phyloP scores from a whole-genome alignment of 1,140 invertebrate species.

The Drosophila albomicans region DNA sequence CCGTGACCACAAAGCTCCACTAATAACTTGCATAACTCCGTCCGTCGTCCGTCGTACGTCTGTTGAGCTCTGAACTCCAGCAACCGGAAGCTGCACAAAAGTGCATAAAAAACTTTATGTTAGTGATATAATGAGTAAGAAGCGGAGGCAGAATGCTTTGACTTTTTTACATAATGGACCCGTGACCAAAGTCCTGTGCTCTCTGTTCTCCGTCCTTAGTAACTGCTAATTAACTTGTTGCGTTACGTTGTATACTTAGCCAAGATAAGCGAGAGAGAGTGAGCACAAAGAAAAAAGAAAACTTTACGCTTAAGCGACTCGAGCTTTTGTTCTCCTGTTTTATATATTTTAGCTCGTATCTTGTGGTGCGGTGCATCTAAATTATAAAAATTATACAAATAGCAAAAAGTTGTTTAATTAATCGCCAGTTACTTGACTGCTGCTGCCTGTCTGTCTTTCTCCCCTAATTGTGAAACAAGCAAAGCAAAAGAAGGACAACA shows the following conservation, averaged over 20 bases:
- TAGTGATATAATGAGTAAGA: conserved; percentile 69
- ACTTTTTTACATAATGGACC: conserved; percentile 42
- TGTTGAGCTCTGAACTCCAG: not conserved
- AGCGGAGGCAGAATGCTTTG: conserved; percentile 35
- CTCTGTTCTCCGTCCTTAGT: conserved; percentile 56
- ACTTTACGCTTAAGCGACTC: conserved; percentile 62
- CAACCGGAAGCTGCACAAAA: conserved; percentile 10
- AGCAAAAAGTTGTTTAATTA: conserved; percentile 79
- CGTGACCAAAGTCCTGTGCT: conserved; percentile 45
- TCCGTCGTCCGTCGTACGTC: conserved; percentile 22
- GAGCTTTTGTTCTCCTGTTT: conserved; percentile 22
- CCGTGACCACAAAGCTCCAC: conserved; percentile 51
- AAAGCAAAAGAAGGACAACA: conserved; percentile 32
- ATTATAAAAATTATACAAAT: conserved; percentile 81
- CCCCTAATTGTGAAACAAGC: conserved; percentile 52
- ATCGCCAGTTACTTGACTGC: conserved; percentile 55
- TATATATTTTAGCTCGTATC: conserved; percentile 27
- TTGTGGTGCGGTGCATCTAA: conserved; percentile 59
- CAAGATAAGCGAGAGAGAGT: conserved; percentile 37
- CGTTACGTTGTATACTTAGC: conserved; percentile 79
- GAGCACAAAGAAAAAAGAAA: conserved; percentile 33
- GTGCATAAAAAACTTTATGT: conserved; percentile 41
- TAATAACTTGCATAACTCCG: conserved; percentile 75
- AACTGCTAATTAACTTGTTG: conserved; percentile 80
- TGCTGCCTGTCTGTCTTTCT: not conserved